Evolutionary conservation across 2,888 invertebrate genomes (phyloP).

Genomic region (Carcina quercana): DNA sequence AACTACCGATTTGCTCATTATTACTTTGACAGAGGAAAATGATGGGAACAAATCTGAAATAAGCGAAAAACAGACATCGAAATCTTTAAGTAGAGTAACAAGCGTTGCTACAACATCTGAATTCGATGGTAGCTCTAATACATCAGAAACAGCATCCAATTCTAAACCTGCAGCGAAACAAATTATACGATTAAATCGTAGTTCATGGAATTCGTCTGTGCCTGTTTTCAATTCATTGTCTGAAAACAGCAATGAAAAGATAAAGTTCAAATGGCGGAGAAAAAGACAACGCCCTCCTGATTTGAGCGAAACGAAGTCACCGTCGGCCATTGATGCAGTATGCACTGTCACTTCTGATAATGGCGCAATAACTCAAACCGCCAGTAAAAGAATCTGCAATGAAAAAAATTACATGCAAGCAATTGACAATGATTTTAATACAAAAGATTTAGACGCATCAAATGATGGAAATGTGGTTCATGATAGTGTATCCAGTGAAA

Average conservation of each 20-base stretch:
- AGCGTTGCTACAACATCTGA: no score
- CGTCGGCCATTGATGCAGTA: neutral
- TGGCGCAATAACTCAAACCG: no score
- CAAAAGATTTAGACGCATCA: neutral
- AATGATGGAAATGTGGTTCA: neutral
- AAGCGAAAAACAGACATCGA: no score
- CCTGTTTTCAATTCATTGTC: no score
- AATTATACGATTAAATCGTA: conserved; percentile 27
- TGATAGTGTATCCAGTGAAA: conserved; percentile 17
- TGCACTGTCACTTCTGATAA: neutral
- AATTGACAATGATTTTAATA: neutral
- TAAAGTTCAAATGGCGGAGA: conserved; percentile 31
- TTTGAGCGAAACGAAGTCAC: neutral
- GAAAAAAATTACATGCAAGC: neutral
- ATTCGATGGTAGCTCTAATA: no score
- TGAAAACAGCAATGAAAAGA: conserved; percentile 18
- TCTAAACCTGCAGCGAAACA: neutral
- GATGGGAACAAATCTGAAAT: neutral
- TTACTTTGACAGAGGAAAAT: conserved; percentile 12
- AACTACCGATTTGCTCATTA: neutral
- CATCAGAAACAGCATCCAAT: no score
- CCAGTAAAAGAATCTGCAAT: neutral
- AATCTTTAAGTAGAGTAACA: no score
- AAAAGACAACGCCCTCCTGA: conserved; percentile 8
- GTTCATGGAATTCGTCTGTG: conserved; percentile 9